A percentile compares a stretch with the other conserved stretches of the same genome.
Evolutionary conservation across 2,113 vertebrate species (phyloP).

Genomic region (Prionailurus viverrinus): DNA sequence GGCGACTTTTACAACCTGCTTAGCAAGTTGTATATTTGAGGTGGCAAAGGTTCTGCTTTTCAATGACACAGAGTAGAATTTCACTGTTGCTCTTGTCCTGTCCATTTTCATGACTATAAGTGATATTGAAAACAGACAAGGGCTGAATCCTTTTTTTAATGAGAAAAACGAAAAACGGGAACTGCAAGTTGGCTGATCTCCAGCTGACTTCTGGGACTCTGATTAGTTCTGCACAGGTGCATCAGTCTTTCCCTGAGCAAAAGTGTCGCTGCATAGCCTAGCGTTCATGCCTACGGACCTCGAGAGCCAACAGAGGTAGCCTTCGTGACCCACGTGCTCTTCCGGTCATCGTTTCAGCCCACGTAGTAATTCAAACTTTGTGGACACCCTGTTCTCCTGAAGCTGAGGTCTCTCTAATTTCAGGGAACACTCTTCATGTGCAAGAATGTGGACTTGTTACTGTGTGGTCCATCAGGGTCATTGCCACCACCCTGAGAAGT

Average conservation of each 20-base stretch:
- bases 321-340: fast-evolving
- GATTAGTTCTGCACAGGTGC: too few species aligned
- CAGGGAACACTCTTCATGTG: background rate
- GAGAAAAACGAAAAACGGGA: background rate
- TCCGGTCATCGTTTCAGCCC: background rate
- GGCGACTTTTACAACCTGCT: background rate
- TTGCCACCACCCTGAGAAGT: fast-evolving
- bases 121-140: constrained; percentile 2
- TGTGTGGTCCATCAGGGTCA: background rate
- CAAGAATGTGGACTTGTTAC: background rate
- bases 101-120: background rate
- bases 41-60: background rate
- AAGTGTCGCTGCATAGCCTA: fast-evolving
- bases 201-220: background rate
- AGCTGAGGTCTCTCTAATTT: background rate
- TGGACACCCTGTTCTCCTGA: background rate
- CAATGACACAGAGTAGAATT: background rate
- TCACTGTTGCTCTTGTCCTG: background rate
- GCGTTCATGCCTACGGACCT: background rate
- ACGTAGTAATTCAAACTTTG: background rate
- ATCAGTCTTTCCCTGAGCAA: background rate
- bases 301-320: fast-evolving
- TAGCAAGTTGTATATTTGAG: background rate
- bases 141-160: background rate
- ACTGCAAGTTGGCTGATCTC: background rate